Base-by-base conservation (phyloP, 2,797 vertebrate genomes). In the Enteromius unitaeniatus region DNA sequence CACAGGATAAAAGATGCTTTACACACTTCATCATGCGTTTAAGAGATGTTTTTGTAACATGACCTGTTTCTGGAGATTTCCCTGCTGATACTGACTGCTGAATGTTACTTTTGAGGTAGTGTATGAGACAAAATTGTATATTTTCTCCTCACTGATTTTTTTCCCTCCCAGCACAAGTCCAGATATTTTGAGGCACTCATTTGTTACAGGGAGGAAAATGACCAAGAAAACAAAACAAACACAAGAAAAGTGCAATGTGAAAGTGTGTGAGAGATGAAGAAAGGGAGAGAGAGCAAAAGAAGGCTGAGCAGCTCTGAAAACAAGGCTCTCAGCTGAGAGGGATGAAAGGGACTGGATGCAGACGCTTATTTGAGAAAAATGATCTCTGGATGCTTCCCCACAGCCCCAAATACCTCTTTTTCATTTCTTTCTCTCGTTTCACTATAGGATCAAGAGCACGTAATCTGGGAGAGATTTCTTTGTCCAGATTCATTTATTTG, bases 271-370 rank as follows among this genome's bases (percentile, higher is more conserved):
- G 76, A 34, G 53, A 81, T 82, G 78, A 65, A 81, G 78, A 73
- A 84, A 82, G 78, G 84, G 88, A 91, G 90, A 91, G 89, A 88
- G 88, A 47, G 84, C 40, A 77, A 47, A 67, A 17, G 81, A 83
- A 92, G 92, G 91, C 91, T 68, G 86, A 85, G 78, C 88, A 85
- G 88, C 92, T 92, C 86, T 87, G 90, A 94, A 94, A 93, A 93
- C 92, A 93, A 92, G 89, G 92, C 92, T 94, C 94, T 95, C 93
- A 94, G 93, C 93, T 93, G 93, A 93, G 92, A 92, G 89, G 93
- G 93, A 94, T 94, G 94, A 95, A 95, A 95, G 93, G 89, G 91
- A 93, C 91, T 91, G 80, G 82, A 86, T 84, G 75, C 91, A 90
- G 93, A 90, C 91, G 92, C 92, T 94, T 94, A 93, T 94, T 94